These are phyloP conservation scores for Drosophila meridionalis DNA, from an alignment of 2,888 invertebrate species.

Conservation along the genomic window DNA sequence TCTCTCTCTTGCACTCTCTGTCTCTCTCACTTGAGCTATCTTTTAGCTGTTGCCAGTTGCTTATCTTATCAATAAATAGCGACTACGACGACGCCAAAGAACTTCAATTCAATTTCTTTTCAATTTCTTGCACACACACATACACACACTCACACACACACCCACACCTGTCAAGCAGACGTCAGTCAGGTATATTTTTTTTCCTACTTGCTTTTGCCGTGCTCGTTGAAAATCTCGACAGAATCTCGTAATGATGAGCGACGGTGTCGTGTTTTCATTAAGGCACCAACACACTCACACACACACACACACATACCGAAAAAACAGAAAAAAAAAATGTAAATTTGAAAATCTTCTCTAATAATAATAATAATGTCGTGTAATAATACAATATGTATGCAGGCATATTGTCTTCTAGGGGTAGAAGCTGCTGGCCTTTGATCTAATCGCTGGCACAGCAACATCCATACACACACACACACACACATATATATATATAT, in stretches of 20 bases:
- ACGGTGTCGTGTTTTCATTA: conserved; percentile 79
- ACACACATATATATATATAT: neutral
- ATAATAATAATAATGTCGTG: conserved; percentile 75
- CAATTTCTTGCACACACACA: conserved; percentile 59
- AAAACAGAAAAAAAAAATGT: conserved; percentile 51
- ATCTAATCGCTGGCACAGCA: conserved; percentile 63
- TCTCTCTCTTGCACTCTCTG: neutral
- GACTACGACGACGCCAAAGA: conserved; percentile 43
- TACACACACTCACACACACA: conserved; percentile 20
- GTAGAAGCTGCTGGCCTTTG: conserved; percentile 57
- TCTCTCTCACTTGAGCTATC: conserved; percentile 10
- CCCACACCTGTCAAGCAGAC: conserved; percentile 48
- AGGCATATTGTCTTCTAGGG: conserved; percentile 51
- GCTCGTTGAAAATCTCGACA: conserved; percentile 31
- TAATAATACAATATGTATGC: conserved; percentile 67
- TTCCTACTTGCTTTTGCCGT: neutral
- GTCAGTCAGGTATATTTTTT: conserved; percentile 11
- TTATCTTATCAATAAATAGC: conserved; percentile 66
- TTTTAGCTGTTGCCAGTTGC: conserved; percentile 35
- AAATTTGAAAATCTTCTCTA: conserved; percentile 75
- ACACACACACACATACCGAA: neutral
- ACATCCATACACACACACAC: conserved; percentile 1
- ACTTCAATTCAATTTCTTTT: conserved; percentile 76
- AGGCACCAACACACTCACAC: conserved; percentile 38
- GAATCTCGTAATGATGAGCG: conserved; percentile 71